These are phyloP conservation scores for Papilio xuthus DNA, from an alignment of 1,140 invertebrate species.

Conservation along the genomic window DNA sequence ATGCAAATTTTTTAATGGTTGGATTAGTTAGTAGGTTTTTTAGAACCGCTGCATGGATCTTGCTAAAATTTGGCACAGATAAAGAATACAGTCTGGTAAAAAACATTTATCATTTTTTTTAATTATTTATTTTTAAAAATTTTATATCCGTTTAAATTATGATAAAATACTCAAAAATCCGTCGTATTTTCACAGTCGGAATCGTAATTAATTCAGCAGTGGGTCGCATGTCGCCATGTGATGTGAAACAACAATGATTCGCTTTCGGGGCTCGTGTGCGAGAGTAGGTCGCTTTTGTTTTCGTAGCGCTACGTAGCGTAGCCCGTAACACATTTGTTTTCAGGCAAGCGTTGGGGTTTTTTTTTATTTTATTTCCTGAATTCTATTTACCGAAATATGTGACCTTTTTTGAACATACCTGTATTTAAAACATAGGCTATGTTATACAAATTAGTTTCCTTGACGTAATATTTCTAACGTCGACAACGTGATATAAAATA, in stretches of 20 bases:
- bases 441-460: neutral
- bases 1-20: too few species aligned
- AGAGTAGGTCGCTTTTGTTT: neutral
- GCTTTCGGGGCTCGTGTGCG: neutral
- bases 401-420: neutral
- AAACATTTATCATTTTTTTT: too few species aligned
- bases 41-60: too few species aligned
- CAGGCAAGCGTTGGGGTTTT: neutral
- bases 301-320: neutral
- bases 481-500: too few species aligned
- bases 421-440: neutral
- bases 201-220: slow-evolving; percentile 13
- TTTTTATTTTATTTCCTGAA: neutral
- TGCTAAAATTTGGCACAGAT: too few species aligned
- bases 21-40: too few species aligned
- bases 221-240: slow-evolving; percentile 3
- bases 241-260: slow-evolving; percentile 8
- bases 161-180: slow-evolving; percentile 6
- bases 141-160: neutral
- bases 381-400: neutral
- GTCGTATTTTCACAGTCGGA: neutral
- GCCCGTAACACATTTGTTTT: slow-evolving; percentile 1
- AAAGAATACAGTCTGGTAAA: too few species aligned
- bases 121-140: neutral
- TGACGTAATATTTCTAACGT: too few species aligned